phyloP scores from a whole-genome alignment of 1,140 invertebrate species.

The Parasteatoda tepidariorum region DNA sequence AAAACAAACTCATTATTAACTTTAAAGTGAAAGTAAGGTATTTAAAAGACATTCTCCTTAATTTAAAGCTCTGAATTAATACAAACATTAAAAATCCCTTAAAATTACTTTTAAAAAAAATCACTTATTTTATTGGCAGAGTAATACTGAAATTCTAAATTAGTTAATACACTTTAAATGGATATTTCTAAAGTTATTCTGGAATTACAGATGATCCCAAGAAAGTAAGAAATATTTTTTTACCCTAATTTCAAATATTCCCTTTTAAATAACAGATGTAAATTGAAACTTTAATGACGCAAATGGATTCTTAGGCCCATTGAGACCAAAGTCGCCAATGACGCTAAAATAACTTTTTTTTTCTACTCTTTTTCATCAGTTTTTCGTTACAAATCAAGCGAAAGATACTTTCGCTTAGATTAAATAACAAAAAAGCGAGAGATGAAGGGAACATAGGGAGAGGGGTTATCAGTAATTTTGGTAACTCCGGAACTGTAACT shows the following conservation, averaged over 20 bases:
- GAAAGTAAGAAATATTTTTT: background rate
- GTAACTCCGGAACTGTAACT: slow-evolving; percentile 20
- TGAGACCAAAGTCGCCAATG: background rate
- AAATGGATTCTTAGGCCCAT: slow-evolving; percentile 29
- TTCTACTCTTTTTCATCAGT: too few species aligned
- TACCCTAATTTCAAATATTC: too few species aligned
- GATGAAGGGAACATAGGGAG: too few species aligned
- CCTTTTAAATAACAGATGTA: slow-evolving; percentile 30
- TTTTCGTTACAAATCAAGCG: slow-evolving; percentile 29
- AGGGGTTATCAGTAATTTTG: slow-evolving; percentile 26
- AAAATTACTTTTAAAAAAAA: too few species aligned
- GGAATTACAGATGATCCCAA: background rate
- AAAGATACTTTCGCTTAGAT: slow-evolving; percentile 26
- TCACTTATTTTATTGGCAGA: too few species aligned
- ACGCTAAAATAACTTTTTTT: too few species aligned
- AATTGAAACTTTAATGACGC: slow-evolving; percentile 27
- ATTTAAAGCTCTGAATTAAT: too few species aligned
- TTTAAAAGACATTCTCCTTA: too few species aligned
- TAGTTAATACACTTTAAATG: slow-evolving; percentile 31
- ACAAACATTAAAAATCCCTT: too few species aligned
- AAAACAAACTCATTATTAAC: too few species aligned
- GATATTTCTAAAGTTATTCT: slow-evolving; percentile 12
- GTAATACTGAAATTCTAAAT: too few species aligned
- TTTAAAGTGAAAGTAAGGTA: too few species aligned
- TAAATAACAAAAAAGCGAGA: background rate